Conservation (phyloP, 1,140 invertebrate genomes). For the Schlechtendalia chinensis region DNA sequence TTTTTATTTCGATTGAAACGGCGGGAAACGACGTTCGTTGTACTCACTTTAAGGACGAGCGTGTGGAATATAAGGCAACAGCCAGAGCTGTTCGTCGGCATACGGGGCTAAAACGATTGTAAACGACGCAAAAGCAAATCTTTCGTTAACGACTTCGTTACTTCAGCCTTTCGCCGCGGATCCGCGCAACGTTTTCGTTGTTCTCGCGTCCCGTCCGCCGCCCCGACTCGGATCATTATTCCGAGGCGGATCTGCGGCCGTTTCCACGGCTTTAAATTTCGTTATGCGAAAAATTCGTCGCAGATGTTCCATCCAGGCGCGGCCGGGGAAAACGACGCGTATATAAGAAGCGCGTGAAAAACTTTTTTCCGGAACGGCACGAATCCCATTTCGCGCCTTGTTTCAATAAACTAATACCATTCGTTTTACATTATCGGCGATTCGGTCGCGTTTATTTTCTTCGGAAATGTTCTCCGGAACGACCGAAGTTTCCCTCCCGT, state of each 20-base stretch:
- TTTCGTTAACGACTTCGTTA: conserved; percentile 32
- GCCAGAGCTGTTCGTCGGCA: too few relatives aligned
- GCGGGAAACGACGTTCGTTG: too few relatives aligned
- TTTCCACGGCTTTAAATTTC: conserved; percentile 36
- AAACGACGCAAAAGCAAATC: conserved; percentile 40
- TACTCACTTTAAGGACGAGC: too few relatives aligned
- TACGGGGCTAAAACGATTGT: conserved; percentile 33
- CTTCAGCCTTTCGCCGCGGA: conserved; percentile 25
- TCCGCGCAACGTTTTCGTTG: conserved; percentile 25
- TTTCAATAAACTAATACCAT: conserved; percentile 44
- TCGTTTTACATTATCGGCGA: conserved; percentile 44
- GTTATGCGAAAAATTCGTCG: conserved; percentile 42
- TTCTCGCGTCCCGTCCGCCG: background rate
- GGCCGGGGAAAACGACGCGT: too few relatives aligned
- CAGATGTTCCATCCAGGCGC: conserved; percentile 34
- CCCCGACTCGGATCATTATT: background rate
- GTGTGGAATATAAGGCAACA: too few relatives aligned
- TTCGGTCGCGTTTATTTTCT: conserved; percentile 36
- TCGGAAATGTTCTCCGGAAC: conserved; percentile 18
- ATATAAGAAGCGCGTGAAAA: conserved; percentile 14
- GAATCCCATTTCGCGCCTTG: conserved; percentile 30
- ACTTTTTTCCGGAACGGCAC: conserved; percentile 26
- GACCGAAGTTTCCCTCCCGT: background rate
- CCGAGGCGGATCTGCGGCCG: conserved; percentile 36
- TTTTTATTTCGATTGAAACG: background rate